Percentiles rank a stretch among this genome's conserved stretches.
These are phyloP conservation scores for Napeogenes inachia DNA, from an alignment of 2,888 invertebrate species.

Conservation along the genomic window DNA sequence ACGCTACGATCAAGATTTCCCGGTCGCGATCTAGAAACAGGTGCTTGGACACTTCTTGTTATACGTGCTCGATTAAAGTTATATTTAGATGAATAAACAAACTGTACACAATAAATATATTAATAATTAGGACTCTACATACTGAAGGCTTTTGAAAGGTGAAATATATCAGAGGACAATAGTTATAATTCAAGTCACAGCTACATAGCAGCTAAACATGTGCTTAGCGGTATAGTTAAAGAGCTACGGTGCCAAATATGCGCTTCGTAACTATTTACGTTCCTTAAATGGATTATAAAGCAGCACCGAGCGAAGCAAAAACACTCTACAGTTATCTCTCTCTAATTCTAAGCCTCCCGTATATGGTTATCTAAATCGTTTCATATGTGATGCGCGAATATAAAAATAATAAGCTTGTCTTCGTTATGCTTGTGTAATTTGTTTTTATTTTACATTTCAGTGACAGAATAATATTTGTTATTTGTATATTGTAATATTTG, in stretches of 20 bases:
- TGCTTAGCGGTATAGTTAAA: slow-evolving; percentile 69
- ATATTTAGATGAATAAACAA: slow-evolving; percentile 18
- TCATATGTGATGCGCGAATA: slow-evolving; percentile 34
- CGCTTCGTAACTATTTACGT: slow-evolving; percentile 59
- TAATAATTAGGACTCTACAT: too few relatives aligned
- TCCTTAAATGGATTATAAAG: slow-evolving; percentile 66
- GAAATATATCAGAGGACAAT: background rate
- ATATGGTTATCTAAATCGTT: slow-evolving; percentile 45
- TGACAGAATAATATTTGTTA: too few relatives aligned
- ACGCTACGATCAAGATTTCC: slow-evolving; percentile 59
- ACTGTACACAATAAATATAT: background rate
- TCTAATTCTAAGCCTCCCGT: slow-evolving; percentile 37
- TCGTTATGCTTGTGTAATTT: too few relatives aligned
- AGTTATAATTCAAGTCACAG: slow-evolving; percentile 46
- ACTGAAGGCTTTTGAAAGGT: too few relatives aligned
- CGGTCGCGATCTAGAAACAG: slow-evolving; percentile 69
- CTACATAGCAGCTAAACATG: slow-evolving; percentile 49
- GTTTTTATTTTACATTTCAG: too few relatives aligned
- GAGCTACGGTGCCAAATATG: slow-evolving; percentile 71
- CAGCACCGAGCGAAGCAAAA: slow-evolving; percentile 45
- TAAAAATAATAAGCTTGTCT: slow-evolving; percentile 3
- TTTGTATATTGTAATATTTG: background rate
- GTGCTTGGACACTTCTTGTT: slow-evolving; percentile 45
- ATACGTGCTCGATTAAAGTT: slow-evolving; percentile 24
- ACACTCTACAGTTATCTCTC: slow-evolving; percentile 35